Evolutionary conservation across 2,113 vertebrate species (phyloP), one percentile per base, ranked within the genome.

Genomic region (Salvator merianae): DNA sequence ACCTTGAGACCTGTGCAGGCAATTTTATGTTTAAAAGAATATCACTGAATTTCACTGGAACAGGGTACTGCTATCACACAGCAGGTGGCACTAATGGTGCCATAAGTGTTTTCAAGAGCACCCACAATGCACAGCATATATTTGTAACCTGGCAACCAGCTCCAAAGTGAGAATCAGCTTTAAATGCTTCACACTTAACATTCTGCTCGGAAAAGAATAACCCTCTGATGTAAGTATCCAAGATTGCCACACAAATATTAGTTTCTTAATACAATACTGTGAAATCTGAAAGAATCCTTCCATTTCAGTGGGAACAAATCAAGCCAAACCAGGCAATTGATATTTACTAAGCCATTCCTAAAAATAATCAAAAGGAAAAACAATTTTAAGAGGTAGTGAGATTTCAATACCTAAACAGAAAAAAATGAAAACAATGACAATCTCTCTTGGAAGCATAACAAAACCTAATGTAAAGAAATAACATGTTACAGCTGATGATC

Each of bases 311-410:
- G 69, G 63, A 69, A 80, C 40, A 70, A 90, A 8, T 0, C 0
- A 63, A 0, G 8, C 62, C 82, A 65, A 59, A 81, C 80, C 77
- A 82, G 0, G 0, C 2, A 82, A 43, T 76, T 53, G 74, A 55
- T 32, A 74, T 38, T 82, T 76, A 30, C 30, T 83, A 86, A 88
- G 82, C 83, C 74, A 81, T 65, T 84, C 82, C 82, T 83, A 34
- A 78, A 90, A 86, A 84, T 38, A 65, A 34, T 18, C 81, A 79
- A 68, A 73, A 79, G 30, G 38, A 90, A 82, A 91, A 81, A 62
- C 82, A 6, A 20, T 88, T 78, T 40, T 75, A 68, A 36, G 26
- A 90, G 59, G 65, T 1, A 14, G 81, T 79, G 65, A 79, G 40
- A 85, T 70, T 65, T 59, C 76, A 79, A 87, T 36, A 65, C 77